Conservation (phyloP, 2,888 invertebrate genomes). For the Thalpophila matura region DNA sequence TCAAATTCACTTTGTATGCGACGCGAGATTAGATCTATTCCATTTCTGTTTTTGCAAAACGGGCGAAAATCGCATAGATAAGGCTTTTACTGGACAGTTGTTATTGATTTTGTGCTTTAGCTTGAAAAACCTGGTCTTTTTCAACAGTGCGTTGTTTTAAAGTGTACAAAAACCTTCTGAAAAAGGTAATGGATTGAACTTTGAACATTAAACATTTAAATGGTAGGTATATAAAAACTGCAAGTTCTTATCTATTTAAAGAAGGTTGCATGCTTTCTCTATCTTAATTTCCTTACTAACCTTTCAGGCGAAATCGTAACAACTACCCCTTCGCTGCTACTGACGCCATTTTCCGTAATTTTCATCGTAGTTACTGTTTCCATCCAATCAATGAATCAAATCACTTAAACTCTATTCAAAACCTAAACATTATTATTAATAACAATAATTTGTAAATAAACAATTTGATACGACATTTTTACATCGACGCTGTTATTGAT, state of each 20-base stretch:
- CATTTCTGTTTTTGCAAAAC: slow-evolving; percentile 18
- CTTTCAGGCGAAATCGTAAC: slow-evolving; percentile 50
- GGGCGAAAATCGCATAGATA: neutral
- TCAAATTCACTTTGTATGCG: slow-evolving; percentile 24
- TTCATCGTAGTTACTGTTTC: slow-evolving; percentile 72
- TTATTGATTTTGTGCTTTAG: neutral
- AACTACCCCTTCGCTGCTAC: slow-evolving; percentile 59
- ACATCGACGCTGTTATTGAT: neutral
- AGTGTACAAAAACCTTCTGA: neutral
- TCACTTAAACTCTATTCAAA: slow-evolving; percentile 36
- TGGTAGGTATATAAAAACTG: too few relatives aligned
- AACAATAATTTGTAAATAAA: slow-evolving; percentile 34
- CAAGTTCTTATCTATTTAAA: neutral
- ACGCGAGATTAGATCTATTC: slow-evolving; percentile 14
- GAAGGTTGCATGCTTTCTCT: slow-evolving; percentile 13
- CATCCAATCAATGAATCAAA: slow-evolving; percentile 46
- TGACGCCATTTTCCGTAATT: slow-evolving; percentile 76
- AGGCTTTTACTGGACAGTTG: neutral
- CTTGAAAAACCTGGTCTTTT: neutral
- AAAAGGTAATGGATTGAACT: neutral
- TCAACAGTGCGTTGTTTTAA: neutral
- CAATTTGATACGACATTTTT: slow-evolving; percentile 43
- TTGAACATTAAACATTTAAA: neutral
- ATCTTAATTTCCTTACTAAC: slow-evolving; percentile 66
- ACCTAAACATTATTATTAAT: slow-evolving; percentile 26